Conservation (phyloP, 2,797 vertebrate genomes). For the Amblyraja radiata region DNA sequence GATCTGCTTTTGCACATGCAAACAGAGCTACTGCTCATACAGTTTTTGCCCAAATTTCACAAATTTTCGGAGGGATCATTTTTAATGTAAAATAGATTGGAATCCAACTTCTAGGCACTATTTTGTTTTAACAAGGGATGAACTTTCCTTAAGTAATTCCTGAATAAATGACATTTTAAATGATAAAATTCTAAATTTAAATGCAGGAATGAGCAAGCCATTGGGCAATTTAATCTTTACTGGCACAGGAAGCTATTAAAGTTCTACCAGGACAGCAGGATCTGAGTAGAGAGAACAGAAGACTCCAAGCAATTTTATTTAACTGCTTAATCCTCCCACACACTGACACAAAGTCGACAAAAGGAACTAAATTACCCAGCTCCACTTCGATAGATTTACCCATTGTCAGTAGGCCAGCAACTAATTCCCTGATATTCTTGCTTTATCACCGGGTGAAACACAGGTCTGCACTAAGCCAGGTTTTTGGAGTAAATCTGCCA, state of each 20-base stretch:
- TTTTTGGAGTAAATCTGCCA: slow-evolving; percentile 64
- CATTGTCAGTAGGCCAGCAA: slow-evolving; percentile 81
- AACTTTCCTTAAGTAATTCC: slow-evolving; percentile 9
- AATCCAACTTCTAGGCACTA: neutral
- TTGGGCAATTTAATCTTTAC: slow-evolving; percentile 31
- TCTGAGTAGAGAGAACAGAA: slow-evolving; percentile 57
- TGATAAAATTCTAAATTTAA: slow-evolving; percentile 25
- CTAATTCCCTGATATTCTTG: slow-evolving; percentile 77
- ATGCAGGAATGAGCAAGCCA: slow-evolving; percentile 1
- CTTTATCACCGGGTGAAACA: slow-evolving; percentile 59
- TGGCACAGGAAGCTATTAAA: slow-evolving; percentile 60
- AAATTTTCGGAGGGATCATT: too few relatives aligned
- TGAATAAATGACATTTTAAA: slow-evolving; percentile 33
- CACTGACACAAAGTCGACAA: slow-evolving; percentile 79
- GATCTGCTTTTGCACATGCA: too few relatives aligned
- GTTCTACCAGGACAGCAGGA: slow-evolving; percentile 64
- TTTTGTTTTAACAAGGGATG: neutral
- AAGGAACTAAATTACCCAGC: slow-evolving; percentile 88
- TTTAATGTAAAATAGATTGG: too few relatives aligned
- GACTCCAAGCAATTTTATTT: slow-evolving; percentile 66
- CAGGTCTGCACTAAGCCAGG: slow-evolving; percentile 57
- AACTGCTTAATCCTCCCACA: slow-evolving; percentile 84
- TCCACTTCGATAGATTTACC: slow-evolving; percentile 77
- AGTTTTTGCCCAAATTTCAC: too few relatives aligned
- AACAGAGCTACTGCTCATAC: too few relatives aligned